phyloP scores from a whole-genome alignment of 2,888 invertebrate genomes.

The Physocephala rufipes region DNA sequence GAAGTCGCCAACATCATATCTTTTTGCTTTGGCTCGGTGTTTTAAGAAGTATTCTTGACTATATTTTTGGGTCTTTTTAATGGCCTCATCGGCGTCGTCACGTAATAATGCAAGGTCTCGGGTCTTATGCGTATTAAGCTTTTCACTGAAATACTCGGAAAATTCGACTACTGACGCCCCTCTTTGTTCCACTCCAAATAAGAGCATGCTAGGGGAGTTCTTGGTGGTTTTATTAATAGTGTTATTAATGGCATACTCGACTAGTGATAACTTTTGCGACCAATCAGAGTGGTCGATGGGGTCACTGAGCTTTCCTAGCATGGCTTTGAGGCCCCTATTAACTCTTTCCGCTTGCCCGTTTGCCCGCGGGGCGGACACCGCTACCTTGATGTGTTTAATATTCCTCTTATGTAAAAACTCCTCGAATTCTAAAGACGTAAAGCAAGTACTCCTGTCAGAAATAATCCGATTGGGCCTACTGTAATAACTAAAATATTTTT shows the following conservation, averaged over 20 bases:
- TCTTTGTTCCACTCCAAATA: constrained; percentile 24
- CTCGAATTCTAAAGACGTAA: constrained; percentile 7
- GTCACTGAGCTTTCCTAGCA: constrained; percentile 20
- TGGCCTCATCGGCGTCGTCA: neutral
- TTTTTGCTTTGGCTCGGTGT: constrained; percentile 7
- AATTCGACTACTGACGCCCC: constrained; percentile 13
- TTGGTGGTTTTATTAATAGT: constrained; percentile 12
- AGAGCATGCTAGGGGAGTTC: constrained; percentile 24
- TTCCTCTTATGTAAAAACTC: constrained; percentile 15
- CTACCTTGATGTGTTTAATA: constrained; percentile 28
- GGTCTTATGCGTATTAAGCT: neutral
- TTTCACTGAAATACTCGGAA: constrained; percentile 28
- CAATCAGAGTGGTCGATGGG: constrained; percentile 26
- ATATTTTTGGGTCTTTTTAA: constrained; percentile 6
- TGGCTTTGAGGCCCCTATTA: constrained; percentile 12
- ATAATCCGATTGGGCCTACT: neutral
- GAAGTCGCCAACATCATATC: constrained; percentile 13
- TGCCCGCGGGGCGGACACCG: constrained; percentile 26
- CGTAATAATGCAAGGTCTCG: constrained; percentile 13
- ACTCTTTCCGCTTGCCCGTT: constrained; percentile 23
- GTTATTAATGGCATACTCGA: constrained; percentile 35
- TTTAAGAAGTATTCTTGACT: constrained; percentile 17
- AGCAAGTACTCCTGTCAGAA: neutral
- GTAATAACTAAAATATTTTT: neutral
- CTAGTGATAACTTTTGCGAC: constrained; percentile 3